Percentiles rank a stretch among this genome's conserved stretches.
phyloP scores from a whole-genome alignment of 1,140 invertebrate species.

The Cotesia typhae region DNA sequence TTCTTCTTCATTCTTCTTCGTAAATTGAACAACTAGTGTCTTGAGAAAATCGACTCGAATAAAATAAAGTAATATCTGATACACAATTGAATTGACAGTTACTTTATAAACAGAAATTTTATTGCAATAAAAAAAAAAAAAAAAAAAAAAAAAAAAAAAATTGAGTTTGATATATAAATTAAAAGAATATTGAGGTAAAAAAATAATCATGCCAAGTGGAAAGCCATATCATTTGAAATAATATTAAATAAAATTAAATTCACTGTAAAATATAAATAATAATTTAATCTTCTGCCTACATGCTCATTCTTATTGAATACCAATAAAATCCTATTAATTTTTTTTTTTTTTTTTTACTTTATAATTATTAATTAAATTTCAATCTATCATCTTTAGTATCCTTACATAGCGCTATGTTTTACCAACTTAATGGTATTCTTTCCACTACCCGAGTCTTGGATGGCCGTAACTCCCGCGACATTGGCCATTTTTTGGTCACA shows the following conservation, averaged over 20 bases:
- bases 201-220: constrained; percentile 56
- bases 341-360: constrained; percentile 24
- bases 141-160: constrained; percentile 35
- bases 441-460: constrained; percentile 69
- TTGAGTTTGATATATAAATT: constrained; percentile 31
- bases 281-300: constrained; percentile 46
- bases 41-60: constrained; percentile 10
- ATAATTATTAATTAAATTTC: constrained; percentile 17
- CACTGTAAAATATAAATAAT: constrained; percentile 1
- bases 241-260: not conserved
- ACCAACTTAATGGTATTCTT: constrained; percentile 67
- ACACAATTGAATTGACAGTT: constrained; percentile 25
- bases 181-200: constrained; percentile 43
- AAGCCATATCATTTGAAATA: constrained; percentile 57
- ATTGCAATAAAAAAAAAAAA: constrained; percentile 30
- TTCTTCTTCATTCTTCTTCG: constrained; percentile 7
- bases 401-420: constrained; percentile 66
- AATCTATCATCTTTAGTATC: constrained; percentile 34
- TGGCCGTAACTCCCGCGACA: constrained; percentile 77
- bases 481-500: constrained; percentile 80
- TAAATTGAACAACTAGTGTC: constrained; percentile 13
- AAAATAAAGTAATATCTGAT: constrained; percentile 28
- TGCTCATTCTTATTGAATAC: constrained; percentile 60
- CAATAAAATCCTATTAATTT: constrained; percentile 26
- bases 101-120: constrained; percentile 8